phyloP scores from a whole-genome alignment of 2,113 vertebrate species.

The Uropsilus gracilis region DNA sequence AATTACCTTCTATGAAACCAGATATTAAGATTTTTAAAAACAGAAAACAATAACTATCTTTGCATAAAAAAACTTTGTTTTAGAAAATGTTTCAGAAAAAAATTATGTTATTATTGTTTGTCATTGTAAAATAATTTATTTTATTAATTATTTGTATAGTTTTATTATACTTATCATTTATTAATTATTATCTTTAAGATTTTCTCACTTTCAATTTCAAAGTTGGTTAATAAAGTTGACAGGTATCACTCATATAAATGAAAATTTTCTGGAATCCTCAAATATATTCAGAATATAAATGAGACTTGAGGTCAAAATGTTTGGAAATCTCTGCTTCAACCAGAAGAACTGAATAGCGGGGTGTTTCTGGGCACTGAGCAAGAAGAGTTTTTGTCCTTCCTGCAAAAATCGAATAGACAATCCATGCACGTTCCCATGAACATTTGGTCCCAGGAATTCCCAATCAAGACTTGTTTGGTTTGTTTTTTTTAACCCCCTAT shows the following conservation, averaged over 20 bases:
- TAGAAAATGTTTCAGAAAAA: conserved; percentile 31
- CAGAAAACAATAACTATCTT: not conserved
- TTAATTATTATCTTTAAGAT: not conserved
- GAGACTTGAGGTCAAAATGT: not conserved
- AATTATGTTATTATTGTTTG: not conserved
- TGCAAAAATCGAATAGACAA: not conserved
- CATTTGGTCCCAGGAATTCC: not conserved
- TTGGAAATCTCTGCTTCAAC: not conserved
- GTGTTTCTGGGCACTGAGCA: not conserved
- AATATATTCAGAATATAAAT: not conserved
- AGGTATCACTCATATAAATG: not conserved
- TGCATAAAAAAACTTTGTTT: conserved; percentile 45
- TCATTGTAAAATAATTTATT: not conserved
- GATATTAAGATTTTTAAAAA: conserved; percentile 36
- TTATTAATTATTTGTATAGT: too few relatives aligned
- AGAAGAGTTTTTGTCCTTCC: not conserved
- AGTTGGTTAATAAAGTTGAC: not conserved
- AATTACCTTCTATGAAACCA: conserved; percentile 38
- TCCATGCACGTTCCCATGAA: not conserved
- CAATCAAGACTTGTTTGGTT: not conserved
- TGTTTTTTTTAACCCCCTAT: rapidly evolving
- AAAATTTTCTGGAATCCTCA: not conserved
- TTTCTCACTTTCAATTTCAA: conserved; percentile 13
- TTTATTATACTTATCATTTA: too few relatives aligned
- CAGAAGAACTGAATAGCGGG: not conserved